Evolutionary conservation across 1,140 invertebrate species (phyloP), one percentile per base, ranked within the genome.

Genomic region (Pseudomyrmex concolor): DNA sequence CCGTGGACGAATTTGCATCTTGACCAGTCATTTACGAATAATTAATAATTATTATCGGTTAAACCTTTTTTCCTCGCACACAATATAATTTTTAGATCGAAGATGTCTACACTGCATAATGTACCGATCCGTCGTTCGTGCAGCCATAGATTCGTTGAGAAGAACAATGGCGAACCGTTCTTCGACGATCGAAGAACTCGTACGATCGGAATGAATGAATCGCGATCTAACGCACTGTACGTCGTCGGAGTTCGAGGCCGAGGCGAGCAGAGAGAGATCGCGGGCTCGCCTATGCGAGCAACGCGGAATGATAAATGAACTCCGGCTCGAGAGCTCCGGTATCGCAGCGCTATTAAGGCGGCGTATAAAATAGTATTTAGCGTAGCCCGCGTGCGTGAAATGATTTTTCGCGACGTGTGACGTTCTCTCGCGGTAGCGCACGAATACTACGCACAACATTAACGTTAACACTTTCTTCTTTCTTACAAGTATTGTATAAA

Each of bases 281-380:
- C 82, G 71, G 76, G 59, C 68, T 76, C 73, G 76, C 60, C 76
- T 66, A 73, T 72, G 77, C 83, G 78, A 73, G 71, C 73, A 83
- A 80, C 70, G 72, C 74, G 57, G 78, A 92, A 91, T 93, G 92
- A 93, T 93, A 93, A 93, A 93, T 93, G 93, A 92, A 92, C 89
- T 91, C 86, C 89, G 90, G 25, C 25, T 25, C 87, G 89, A n/a
- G 62, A 91, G 89, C 87, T 90, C 89, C 91, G 89, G 90, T 91
- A 92, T 92, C 92, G 91, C 88, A 83, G 86, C 77, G 90, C 91
- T 92, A 93, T 93, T 93, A 93, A 93, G 92, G 92, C 91, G 92
- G 90, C 90, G 89, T 90, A 89, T 90, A 92, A 91, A 91, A 92
- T 91, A 92, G 89, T 92, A 91, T 78, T 70, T 70, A 59, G 43